Evolutionary conservation across 2,113 vertebrate species (phyloP), one percentile per base, ranked within the genome.

Genomic region (Rhinolophus sinicus): DNA sequence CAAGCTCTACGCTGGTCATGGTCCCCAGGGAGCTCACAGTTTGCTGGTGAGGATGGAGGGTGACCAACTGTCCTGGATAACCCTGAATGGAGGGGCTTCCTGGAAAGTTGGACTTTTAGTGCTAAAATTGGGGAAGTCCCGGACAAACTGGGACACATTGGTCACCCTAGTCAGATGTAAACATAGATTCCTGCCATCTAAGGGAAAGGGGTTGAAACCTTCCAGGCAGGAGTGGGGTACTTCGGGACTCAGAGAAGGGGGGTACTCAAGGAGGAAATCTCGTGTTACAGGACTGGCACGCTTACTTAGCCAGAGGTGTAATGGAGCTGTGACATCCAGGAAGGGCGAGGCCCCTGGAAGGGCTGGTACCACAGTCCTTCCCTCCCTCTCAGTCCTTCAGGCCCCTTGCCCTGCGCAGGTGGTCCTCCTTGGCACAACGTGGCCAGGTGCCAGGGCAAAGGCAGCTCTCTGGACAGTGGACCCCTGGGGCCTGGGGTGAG

Each of bases 381-480:
- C 3, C 33, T 30, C 40, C 35, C 2, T 14, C 26, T 38, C 15
- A 10, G 28, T 30, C 62, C 75, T 35, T 56, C 33, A 8, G 35
- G 47, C 11, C 3, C 0, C 16, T 12, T 5, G 38, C 21, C 38
- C 21, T 2, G 2, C 21, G 12, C 33, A 0, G 0, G 3, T 3
- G 33, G 15, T 6, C 19, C 4, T 10, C 13, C 40, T 83, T 50
- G 12, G 7, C 58, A 60, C 24, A 16, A 50, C 21, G 14, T 10
- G 26, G 44, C 76, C 21, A n/a, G 47, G 70, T n/a, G 30, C 60
- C 18, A 40, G 52, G 78, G 14, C 58, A n/a, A n/a, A 65, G 56
- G 26, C 18, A 8, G 26, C 60, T 38, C 14, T 73, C 44, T 12
- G 40, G 60, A 26, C 38, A 10, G 52, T 12, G 21, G 40, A 33